These are phyloP conservation scores for Synanthedon myopaeformis DNA, from an alignment of 2,888 invertebrate genomes.

Conservation along the genomic window DNA sequence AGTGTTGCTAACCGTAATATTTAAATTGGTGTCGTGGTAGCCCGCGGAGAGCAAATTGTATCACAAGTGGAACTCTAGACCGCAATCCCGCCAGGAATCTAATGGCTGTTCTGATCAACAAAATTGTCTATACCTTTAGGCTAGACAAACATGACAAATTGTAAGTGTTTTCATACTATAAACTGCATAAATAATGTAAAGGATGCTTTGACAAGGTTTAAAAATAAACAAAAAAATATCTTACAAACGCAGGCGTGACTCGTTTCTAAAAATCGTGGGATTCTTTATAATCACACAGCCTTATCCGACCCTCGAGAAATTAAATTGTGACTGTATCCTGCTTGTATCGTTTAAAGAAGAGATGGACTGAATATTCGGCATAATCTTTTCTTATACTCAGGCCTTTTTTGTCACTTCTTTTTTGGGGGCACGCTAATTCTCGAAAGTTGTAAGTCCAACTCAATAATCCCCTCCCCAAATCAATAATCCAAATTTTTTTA, in stretches of 20 bases:
- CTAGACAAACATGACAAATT: constrained; percentile 2
- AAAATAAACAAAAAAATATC: no score
- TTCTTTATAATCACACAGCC: constrained; percentile 24
- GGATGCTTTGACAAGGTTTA: no score
- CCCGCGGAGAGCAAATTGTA: constrained; percentile 19
- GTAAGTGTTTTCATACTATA: neutral
- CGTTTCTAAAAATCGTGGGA: constrained; percentile 47
- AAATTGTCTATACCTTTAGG: constrained; percentile 23
- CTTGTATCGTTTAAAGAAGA: constrained; percentile 32
- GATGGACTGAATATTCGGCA: no score
- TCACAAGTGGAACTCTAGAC: constrained; percentile 13
- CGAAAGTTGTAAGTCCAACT: no score
- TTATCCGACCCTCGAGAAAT: constrained; percentile 32
- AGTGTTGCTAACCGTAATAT: neutral
- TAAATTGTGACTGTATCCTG: constrained; percentile 36
- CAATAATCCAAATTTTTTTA: no score
- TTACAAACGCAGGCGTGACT: constrained; percentile 41
- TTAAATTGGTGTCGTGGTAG: neutral
- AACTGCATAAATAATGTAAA: neutral
- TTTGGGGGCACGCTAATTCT: no score
- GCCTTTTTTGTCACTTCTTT: no score
- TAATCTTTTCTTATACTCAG: no score
- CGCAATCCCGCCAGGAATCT: constrained; percentile 22
- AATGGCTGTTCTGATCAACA: constrained; percentile 22
- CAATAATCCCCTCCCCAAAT: no score